phyloP scores from a whole-genome alignment of 2,888 invertebrate genomes.

The Schrankia costaestrigalis region DNA sequence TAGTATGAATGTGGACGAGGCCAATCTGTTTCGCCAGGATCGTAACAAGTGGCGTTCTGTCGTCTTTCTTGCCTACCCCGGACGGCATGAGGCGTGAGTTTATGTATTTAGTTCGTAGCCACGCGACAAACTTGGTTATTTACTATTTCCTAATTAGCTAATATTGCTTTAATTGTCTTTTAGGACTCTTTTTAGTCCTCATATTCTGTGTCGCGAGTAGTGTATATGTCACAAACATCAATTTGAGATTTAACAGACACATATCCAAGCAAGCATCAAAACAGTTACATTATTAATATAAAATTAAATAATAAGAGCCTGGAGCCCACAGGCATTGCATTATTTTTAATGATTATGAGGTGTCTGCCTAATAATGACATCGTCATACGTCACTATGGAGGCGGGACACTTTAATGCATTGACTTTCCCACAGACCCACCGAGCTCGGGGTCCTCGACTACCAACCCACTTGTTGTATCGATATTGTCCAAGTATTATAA shows the following conservation, averaged over 20 bases:
- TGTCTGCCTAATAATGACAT: conserved; percentile 40
- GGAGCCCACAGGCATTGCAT: neutral
- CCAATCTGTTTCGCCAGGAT: too few relatives aligned
- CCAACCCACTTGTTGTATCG: conserved; percentile 49
- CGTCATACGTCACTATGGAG: conserved; percentile 38
- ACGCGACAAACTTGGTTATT: too few relatives aligned
- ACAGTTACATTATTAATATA: neutral
- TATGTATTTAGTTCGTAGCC: too few relatives aligned
- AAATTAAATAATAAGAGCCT: neutral
- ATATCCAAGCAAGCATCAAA: neutral
- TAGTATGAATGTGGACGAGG: too few relatives aligned
- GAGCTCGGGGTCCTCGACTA: conserved; percentile 39
- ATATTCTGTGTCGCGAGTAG: too few relatives aligned
- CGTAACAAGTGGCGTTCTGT: too few relatives aligned
- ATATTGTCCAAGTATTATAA: conserved; percentile 43
- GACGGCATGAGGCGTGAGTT: too few relatives aligned
- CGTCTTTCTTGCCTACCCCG: too few relatives aligned
- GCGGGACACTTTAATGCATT: conserved; percentile 45
- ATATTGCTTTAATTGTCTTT: neutral
- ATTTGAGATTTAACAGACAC: too few relatives aligned
- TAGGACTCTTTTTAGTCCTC: neutral
- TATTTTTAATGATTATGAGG: conserved; percentile 49
- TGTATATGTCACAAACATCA: too few relatives aligned
- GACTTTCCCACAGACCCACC: conserved; percentile 55
- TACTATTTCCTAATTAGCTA: too few relatives aligned